phyloP scores from a whole-genome alignment of 2,888 invertebrate genomes.

The Clanis bilineata region DNA sequence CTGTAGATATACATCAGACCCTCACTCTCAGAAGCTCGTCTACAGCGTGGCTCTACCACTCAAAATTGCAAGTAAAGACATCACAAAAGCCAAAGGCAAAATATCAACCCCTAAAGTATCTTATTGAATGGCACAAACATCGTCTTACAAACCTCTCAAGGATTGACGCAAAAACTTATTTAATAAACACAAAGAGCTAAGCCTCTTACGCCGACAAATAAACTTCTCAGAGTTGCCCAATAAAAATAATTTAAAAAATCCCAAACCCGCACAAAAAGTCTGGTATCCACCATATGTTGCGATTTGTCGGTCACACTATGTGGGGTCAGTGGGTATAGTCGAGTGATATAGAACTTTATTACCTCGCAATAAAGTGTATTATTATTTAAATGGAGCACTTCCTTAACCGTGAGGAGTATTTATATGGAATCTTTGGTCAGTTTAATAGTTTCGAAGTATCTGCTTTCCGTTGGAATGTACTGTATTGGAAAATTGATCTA shows the following conservation, averaged over 20 bases:
- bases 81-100: background rate
- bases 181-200: background rate
- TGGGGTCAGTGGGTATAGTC: slow-evolving; percentile 39
- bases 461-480: background rate
- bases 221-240: slow-evolving; percentile 9
- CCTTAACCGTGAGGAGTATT: slow-evolving; percentile 20
- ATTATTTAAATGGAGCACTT: background rate
- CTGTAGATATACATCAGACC: no score
- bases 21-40: no score
- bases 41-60: no score
- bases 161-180: background rate
- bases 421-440: slow-evolving; percentile 30
- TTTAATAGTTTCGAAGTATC: slow-evolving; percentile 3
- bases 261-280: slow-evolving; percentile 51
- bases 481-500: background rate
- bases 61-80: no score
- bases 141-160: background rate
- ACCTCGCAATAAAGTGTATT: slow-evolving; percentile 21
- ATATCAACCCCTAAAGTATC: no score
- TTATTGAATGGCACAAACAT: no score
- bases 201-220: background rate
- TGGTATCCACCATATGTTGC: slow-evolving; percentile 55
- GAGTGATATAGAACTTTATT: slow-evolving; percentile 21
- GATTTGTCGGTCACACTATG: slow-evolving; percentile 46
- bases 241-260: slow-evolving; percentile 19